These are phyloP conservation scores for Acanthococcus lagerstroemiae DNA, from an alignment of 2,888 invertebrate species.

Conservation along the genomic window DNA sequence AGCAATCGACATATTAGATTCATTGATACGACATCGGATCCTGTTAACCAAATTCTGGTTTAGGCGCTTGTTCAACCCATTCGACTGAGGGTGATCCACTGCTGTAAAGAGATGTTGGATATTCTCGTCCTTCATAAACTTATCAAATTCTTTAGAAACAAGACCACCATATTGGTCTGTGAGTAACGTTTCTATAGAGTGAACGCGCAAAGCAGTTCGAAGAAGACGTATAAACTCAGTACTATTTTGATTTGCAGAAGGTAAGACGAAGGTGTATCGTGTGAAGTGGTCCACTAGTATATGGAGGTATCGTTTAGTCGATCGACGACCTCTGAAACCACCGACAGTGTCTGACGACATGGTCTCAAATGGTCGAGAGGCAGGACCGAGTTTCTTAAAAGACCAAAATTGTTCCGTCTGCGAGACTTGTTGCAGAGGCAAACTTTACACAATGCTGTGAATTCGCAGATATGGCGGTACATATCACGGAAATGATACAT, in stretches of 20 bases:
- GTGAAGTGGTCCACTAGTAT: too few relatives aligned
- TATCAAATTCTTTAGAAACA: too few relatives aligned
- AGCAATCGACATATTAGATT: constrained; percentile 30
- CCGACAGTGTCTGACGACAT: too few relatives aligned
- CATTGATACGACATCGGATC: constrained; percentile 35
- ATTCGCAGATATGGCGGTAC: constrained; percentile 32
- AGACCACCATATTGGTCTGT: too few relatives aligned
- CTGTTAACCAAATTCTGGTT: constrained; percentile 35
- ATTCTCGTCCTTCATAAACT: constrained; percentile 34
- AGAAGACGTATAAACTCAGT: constrained; percentile 37
- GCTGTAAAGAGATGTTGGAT: constrained; percentile 34
- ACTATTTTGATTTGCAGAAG: constrained; percentile 37
- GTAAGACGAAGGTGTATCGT: constrained; percentile 36
- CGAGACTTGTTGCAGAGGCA: too few relatives aligned
- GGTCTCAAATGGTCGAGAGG: constrained; percentile 36
- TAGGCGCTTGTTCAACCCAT: constrained; percentile 34
- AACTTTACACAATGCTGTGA: too few relatives aligned
- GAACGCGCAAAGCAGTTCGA: background rate
- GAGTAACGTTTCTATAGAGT: constrained; percentile 35
- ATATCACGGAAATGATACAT: constrained; percentile 12
- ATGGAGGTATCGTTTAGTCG: constrained; percentile 37
- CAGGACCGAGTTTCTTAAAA: constrained; percentile 38
- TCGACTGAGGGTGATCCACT: constrained; percentile 34
- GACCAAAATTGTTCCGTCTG: constrained; percentile 35
- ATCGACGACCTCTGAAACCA: constrained; percentile 38